A percentile compares a stretch with the other conserved stretches of the same genome.
These are phyloP conservation scores for Diaphora mendica DNA, from an alignment of 2,888 invertebrate species.

Conservation along the genomic window DNA sequence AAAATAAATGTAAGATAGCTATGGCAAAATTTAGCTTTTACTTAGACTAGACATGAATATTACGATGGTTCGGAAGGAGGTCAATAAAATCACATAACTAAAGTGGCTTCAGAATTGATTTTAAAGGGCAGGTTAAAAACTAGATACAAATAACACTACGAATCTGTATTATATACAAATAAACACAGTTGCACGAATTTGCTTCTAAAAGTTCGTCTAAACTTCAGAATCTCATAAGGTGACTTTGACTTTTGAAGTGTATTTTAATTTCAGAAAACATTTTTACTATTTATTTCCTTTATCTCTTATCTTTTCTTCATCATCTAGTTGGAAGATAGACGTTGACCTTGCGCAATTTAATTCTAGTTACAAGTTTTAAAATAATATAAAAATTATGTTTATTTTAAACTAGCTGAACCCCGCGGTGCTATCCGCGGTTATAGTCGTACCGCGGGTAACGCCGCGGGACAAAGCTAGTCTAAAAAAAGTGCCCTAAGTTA, in stretches of 20 bases:
- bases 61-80: background rate
- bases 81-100: background rate
- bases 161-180: background rate
- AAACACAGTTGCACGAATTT: background rate
- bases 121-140: too few species aligned
- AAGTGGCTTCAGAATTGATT: background rate
- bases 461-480: too few species aligned
- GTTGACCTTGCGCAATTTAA: background rate
- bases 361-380: background rate
- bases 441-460: too few species aligned
- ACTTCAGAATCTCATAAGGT: background rate
- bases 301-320: background rate
- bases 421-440: too few species aligned
- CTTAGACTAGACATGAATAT: background rate
- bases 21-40: background rate
- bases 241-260: too few species aligned
- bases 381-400: too few species aligned
- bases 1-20: background rate
- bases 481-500: too few species aligned
- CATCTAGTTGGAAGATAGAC: background rate
- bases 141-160: too few species aligned
- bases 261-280: background rate
- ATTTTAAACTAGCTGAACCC: too few species aligned
- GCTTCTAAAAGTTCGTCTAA: background rate
- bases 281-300: background rate